These are phyloP conservation scores for Hyaena hyaena DNA, from an alignment of 2,113 vertebrate genomes.

Conservation along the genomic window DNA sequence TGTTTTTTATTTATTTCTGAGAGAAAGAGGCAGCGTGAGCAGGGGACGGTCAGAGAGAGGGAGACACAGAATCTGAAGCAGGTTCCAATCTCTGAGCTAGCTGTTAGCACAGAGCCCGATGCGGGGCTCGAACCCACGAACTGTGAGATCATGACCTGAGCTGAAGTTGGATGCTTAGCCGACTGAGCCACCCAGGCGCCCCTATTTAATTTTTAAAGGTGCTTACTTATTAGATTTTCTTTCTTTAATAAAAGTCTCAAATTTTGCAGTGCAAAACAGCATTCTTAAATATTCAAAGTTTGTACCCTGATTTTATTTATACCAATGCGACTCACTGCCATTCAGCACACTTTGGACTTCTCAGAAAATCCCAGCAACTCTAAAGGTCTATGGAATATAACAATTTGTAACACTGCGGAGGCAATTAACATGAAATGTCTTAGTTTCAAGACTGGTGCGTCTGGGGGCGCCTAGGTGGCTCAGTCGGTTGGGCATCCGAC, in stretches of 20 bases:
- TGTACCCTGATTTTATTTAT: neutral
- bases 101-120: too few species aligned
- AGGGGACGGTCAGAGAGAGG: too few species aligned
- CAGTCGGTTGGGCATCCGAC: too few species aligned
- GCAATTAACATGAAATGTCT: neutral
- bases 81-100: too few species aligned
- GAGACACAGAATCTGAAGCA: too few species aligned
- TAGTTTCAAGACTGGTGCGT: neutral
- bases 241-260: constrained; percentile 48
- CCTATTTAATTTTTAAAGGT: constrained; percentile 14
- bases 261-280: constrained; percentile 34
- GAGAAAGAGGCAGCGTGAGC: too few species aligned
- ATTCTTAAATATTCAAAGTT: constrained; percentile 12
- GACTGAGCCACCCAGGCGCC: too few species aligned
- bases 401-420: neutral
- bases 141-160: too few species aligned
- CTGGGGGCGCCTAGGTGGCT: neutral
- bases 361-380: constrained; percentile 2
- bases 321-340: neutral
- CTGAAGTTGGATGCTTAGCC: too few species aligned
- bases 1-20: too few species aligned
- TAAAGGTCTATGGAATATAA: neutral
- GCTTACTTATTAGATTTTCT: constrained; percentile 25
- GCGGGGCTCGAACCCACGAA: too few species aligned
- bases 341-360: neutral